Evolutionary conservation across 2,797 vertebrate species (phyloP).

Genomic region (Pempheris klunzingeri): DNA sequence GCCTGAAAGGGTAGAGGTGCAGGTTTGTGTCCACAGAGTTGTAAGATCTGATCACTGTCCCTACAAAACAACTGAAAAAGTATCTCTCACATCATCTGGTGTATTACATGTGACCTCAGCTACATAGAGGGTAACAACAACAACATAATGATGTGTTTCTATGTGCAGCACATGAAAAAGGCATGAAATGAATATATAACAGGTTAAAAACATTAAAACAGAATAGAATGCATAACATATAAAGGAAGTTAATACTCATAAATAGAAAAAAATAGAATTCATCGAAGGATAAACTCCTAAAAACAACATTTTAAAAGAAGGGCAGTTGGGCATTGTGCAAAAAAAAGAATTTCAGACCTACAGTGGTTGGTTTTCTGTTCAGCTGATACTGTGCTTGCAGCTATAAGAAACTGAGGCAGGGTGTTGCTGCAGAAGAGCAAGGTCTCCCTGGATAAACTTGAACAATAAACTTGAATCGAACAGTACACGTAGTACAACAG

Average conservation of each 20-base stretch:
- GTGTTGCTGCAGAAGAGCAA: conserved; percentile 12
- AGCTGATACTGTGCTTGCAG: conserved; percentile 14
- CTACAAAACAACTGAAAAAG: background rate
- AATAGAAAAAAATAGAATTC: no score
- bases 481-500: background rate
- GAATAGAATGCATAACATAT: no score
- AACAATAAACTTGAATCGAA: conserved; percentile 10
- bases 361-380: background rate
- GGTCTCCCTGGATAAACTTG: background rate
- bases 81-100: conserved; percentile 6
- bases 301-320: no score
- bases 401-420: conserved; percentile 19
- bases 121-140: background rate
- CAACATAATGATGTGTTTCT: no score
- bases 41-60: background rate
- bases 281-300: no score
- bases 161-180: no score
- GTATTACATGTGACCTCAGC: background rate
- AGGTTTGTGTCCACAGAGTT: background rate
- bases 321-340: no score
- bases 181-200: no score
- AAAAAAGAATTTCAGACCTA: no score
- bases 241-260: no score
- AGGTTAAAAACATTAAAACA: no score
- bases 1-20: background rate